phyloP scores from a whole-genome alignment of 35 echinoderm and acorn worm genomes.

The Ptychodera flava region DNA sequence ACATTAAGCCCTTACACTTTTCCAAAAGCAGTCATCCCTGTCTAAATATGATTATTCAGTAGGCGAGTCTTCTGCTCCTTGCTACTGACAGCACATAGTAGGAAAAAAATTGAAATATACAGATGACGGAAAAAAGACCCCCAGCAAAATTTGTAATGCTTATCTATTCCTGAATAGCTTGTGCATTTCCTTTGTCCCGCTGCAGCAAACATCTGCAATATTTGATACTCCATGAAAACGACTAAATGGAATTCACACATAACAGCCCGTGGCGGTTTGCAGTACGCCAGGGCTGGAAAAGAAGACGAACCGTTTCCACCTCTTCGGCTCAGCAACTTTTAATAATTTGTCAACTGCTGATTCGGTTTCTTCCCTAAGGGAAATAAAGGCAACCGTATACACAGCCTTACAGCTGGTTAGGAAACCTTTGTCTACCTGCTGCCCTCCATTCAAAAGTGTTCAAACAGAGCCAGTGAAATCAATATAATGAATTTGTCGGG shows the following conservation, averaged over 20 bases:
- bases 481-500: neutral
- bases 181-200: neutral
- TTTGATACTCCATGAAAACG: neutral
- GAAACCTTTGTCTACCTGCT: neutral
- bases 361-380: neutral
- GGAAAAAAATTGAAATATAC: no score
- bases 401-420: neutral
- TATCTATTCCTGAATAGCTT: neutral
- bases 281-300: no score
- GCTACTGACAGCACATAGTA: neutral
- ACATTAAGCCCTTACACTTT: neutral
- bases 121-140: neutral
- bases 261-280: neutral
- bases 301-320: neutral
- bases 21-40: neutral
- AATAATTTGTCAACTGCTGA: neutral
- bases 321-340: neutral
- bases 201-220: neutral
- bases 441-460: neutral
- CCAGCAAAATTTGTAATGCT: neutral
- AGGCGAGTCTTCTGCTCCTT: neutral
- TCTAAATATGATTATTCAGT: neutral
- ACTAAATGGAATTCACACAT: neutral
- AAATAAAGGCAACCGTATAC: neutral
- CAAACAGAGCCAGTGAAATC: neutral